Evolutionary conservation across 2,113 vertebrate genomes (phyloP).

Genomic region (Hystrix cristata): DNA sequence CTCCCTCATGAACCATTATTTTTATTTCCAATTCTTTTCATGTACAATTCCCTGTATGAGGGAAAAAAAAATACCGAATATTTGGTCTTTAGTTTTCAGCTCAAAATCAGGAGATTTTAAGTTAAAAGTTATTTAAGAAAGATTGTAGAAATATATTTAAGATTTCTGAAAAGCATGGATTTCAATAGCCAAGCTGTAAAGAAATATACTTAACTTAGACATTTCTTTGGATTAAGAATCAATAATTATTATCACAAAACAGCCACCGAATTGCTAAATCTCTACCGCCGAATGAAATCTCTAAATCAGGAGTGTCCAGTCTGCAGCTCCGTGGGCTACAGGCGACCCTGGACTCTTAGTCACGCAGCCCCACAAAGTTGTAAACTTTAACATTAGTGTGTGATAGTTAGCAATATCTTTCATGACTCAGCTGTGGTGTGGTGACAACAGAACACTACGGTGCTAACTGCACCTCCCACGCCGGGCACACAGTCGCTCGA

Average conservation of each 20-base stretch:
- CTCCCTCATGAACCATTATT: not conserved
- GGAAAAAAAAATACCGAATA: not conserved
- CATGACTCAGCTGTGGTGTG: not conserved
- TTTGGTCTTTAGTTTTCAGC: not conserved
- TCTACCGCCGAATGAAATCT: not conserved
- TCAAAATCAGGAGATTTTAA: not conserved
- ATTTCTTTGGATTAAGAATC: not conserved
- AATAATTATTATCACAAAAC: not conserved
- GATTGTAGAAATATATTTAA: not conserved
- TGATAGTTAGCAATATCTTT: not conserved
- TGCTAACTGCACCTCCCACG: not conserved
- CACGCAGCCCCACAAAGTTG: not conserved
- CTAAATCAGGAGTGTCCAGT: not conserved
- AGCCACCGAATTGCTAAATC: not conserved
- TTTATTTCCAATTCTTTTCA: conserved; percentile 14
- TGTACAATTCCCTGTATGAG: not conserved
- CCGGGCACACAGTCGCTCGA: not conserved
- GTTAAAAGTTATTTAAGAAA: not conserved
- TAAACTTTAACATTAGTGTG: not conserved
- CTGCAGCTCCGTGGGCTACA: not conserved
- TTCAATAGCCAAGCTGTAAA: not conserved
- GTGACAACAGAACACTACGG: not conserved
- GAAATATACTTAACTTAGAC: not conserved
- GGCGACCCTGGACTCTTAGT: not conserved
- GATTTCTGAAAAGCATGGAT: not conserved